phyloP scores from a whole-genome alignment of 2,113 vertebrate genomes.

The Chamaea fasciata region DNA sequence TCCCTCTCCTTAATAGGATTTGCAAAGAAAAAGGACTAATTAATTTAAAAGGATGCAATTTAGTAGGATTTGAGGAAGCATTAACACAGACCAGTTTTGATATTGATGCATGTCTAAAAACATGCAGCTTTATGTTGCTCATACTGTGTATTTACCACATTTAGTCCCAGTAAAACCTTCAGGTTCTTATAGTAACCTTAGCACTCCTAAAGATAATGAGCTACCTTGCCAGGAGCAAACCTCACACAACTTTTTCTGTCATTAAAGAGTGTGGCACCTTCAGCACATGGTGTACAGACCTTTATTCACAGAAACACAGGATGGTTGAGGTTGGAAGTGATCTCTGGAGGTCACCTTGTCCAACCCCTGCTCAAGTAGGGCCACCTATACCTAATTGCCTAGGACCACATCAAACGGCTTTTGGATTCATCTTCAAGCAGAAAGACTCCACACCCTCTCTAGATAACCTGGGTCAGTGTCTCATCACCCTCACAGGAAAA shows the following conservation, averaged over 20 bases:
- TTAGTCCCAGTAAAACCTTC: neutral
- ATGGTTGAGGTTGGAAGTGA: neutral
- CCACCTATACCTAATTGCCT: neutral
- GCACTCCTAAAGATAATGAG: neutral
- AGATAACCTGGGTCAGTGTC: neutral
- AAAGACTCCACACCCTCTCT: neutral
- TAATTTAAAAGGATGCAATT: neutral
- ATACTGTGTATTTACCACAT: neutral
- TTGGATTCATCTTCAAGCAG: neutral
- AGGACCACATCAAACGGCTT: neutral
- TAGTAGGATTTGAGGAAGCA: neutral
- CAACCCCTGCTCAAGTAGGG: neutral
- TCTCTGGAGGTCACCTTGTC: neutral
- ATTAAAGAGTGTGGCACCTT: neutral
- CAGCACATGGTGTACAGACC: neutral
- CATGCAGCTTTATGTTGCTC: neutral
- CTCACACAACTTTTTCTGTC: neutral
- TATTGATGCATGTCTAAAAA: neutral
- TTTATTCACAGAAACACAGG: neutral
- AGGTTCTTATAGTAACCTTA: neutral
- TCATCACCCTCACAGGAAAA: neutral
- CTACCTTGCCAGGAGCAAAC: neutral
- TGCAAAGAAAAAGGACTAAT: neutral
- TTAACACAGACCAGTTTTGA: neutral
- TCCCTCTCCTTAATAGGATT: neutral